Evolutionary conservation across 2,888 invertebrate species (phyloP).

Genomic region (Cantharis rufa): DNA sequence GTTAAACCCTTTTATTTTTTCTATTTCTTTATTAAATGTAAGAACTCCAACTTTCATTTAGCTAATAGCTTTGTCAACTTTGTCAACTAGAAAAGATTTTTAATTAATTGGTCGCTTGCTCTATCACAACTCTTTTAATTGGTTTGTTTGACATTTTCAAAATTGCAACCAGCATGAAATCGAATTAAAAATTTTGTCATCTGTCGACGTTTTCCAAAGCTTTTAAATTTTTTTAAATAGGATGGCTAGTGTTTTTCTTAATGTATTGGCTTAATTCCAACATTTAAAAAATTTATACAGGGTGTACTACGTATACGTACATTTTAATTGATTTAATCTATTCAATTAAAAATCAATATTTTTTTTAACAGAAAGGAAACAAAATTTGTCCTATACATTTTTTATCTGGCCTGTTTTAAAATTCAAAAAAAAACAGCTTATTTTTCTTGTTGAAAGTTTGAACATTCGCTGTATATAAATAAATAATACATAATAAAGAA

Average conservation of each 20-base stretch:
- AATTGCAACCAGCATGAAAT: not conserved
- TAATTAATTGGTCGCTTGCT: not conserved
- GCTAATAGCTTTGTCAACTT: not conserved
- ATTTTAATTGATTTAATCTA: no score
- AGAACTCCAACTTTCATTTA: not conserved
- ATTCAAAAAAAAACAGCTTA: no score
- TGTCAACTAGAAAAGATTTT: not conserved
- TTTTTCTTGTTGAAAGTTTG: no score
- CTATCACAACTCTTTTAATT: not conserved
- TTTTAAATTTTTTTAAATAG: no score
- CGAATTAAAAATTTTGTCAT: not conserved
- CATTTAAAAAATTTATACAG: not conserved
- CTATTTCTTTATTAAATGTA: not conserved
- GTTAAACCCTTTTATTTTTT: not conserved
- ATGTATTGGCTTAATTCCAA: not conserved
- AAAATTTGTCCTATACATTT: no score
- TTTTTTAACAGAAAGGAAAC: no score
- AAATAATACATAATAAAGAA: not conserved
- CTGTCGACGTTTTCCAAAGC: not conserved
- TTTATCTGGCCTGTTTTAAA: no score
- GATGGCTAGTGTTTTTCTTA: not conserved
- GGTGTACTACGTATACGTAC: no score
- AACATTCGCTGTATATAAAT: no score
- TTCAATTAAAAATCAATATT: no score
- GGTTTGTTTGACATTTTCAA: not conserved